Base-by-base conservation (phyloP, 2,113 vertebrate species). In the Ranitomeya imitator region DNA sequence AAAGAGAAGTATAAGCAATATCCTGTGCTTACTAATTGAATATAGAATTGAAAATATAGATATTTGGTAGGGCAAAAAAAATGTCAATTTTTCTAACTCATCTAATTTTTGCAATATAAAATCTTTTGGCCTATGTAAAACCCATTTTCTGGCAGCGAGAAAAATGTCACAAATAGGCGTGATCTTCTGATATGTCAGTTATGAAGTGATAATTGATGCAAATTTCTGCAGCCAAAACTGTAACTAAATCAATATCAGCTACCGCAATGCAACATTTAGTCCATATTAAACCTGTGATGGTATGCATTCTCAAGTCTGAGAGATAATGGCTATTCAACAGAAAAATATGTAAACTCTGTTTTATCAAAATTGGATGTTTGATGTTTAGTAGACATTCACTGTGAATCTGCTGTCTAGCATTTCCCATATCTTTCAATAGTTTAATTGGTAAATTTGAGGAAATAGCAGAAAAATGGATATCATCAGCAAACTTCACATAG, bases 381-480 rank as follows among this genome's bases (percentile, higher is more conserved):
- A 82, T 87, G 86, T 86, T 65, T 79, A 78, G 45, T 81, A 87
- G 65, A 57, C 54, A 74, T 87, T 74, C 13, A n/a, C 54, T 16
- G 37, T n/a, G 65, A n/a, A 74, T 59, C 52, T 82, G 65, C 86
- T 71, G 65, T 79, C 86, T 82, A 55, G 23, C 67, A 80, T 87
- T 69, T 69, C 31, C 55, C 51, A 71, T 87, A 87, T 74, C 78
- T 87, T 57, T 82, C 55, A 51, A 59, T 51, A 73, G 19, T 23
- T 81, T 73, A 87, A 82, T 87, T 82, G 86, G 65, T 82, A 87
- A 81, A 87, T 87, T 79, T 65, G 16, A 54, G 60, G 73, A 31
- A 80, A 71, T 52, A 67, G 65, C 21, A 71, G 60, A 19, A 57
- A 81, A 81, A 61, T 87, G 86, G 79, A 87, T 82, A 87, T 82